These are phyloP conservation scores for Pogonognathellus flavescens DNA, from an alignment of 1,140 invertebrate species.

Conservation along the genomic window DNA sequence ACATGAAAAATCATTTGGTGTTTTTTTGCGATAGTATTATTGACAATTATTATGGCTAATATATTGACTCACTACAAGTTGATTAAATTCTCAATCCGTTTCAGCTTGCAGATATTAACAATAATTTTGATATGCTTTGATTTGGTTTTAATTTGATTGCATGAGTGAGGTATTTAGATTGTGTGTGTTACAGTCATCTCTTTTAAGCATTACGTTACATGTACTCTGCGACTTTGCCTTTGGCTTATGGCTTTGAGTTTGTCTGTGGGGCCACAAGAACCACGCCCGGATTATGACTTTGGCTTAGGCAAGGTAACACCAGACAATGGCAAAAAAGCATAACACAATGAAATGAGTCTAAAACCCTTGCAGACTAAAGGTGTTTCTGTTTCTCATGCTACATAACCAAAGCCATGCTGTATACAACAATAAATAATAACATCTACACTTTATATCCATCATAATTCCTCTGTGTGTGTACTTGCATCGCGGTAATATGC, in stretches of 20 bases:
- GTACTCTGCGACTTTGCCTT: too few species aligned
- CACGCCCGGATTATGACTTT: slow-evolving; percentile 47
- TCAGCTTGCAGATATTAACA: neutral
- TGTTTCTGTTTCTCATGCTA: neutral
- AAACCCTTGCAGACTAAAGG: slow-evolving; percentile 15
- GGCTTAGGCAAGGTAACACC: slow-evolving; percentile 34
- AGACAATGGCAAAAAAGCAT: neutral
- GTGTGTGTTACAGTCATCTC: neutral
- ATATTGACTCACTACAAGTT: neutral
- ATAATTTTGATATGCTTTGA: neutral
- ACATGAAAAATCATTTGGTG: neutral
- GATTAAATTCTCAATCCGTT: neutral
- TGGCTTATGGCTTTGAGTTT: too few species aligned
- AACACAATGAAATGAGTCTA: neutral
- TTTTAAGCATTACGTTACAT: too few species aligned
- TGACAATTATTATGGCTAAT: neutral
- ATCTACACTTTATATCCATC: neutral
- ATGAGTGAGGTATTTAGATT: slow-evolving; percentile 1
- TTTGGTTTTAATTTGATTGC: slow-evolving; percentile 5
- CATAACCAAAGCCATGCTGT: neutral
- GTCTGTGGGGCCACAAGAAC: neutral
- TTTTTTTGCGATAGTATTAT: neutral
- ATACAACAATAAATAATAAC: neutral
- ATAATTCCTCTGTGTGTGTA: neutral
- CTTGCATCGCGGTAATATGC: neutral